These are phyloP conservation scores for Aramus guarauna DNA, from an alignment of 2,113 vertebrate species.

Conservation along the genomic window DNA sequence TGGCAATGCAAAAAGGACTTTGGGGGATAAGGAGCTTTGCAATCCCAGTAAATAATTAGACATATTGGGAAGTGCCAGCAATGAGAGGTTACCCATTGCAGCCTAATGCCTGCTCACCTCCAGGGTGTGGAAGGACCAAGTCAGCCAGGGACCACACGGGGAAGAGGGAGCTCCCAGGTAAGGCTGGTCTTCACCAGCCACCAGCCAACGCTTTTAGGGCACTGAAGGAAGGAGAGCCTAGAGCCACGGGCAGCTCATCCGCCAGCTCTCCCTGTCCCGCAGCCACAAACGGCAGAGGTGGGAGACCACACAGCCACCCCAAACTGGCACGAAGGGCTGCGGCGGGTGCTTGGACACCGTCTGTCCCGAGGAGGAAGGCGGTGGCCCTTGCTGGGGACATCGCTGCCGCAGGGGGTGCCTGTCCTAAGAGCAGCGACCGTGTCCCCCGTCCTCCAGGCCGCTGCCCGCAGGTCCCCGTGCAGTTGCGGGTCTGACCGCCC, in stretches of 20 bases:
- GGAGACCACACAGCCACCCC: background rate
- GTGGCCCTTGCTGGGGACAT: background rate
- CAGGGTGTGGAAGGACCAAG: background rate
- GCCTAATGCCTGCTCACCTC: background rate
- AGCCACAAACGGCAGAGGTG: background rate
- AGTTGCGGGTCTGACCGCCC: background rate
- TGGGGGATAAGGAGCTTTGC: background rate
- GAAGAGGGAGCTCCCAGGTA: background rate
- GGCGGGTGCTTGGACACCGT: background rate
- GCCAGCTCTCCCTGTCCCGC: background rate
- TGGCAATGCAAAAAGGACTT: background rate
- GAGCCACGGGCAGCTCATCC: background rate
- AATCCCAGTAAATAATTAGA: background rate
- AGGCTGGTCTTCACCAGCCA: background rate
- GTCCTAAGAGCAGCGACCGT: accelerated
- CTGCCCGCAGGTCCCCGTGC: background rate
- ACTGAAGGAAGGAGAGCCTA: background rate
- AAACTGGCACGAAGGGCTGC: accelerated
- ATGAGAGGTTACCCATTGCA: background rate
- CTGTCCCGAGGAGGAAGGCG: background rate
- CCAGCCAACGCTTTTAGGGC: background rate
- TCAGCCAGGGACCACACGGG: background rate
- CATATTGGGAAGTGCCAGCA: background rate
- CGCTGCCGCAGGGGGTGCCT: accelerated
- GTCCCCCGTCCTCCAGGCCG: background rate